phyloP scores from a whole-genome alignment of 2,888 invertebrate species.

The Leucophenga maculata region DNA sequence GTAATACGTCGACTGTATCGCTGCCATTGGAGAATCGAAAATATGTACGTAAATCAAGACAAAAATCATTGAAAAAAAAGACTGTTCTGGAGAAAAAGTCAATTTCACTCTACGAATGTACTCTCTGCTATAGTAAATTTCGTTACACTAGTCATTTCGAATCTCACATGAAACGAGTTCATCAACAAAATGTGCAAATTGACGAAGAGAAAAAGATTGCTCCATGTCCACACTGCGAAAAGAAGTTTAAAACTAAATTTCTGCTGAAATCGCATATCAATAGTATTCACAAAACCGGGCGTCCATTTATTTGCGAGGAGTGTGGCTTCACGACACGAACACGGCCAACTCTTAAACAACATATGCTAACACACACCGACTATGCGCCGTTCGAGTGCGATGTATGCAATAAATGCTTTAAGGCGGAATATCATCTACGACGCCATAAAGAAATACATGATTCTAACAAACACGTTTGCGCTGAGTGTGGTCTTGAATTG shows the following conservation, averaged over 20 bases:
- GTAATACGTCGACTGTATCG: background rate
- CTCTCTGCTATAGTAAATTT: constrained; percentile 41
- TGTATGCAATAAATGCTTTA: constrained; percentile 71
- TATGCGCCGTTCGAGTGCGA: constrained; percentile 73
- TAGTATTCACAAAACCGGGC: constrained; percentile 67
- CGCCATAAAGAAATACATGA: constrained; percentile 68
- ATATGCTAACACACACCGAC: constrained; percentile 74
- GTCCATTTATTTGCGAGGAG: constrained; percentile 73
- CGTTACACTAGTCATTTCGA: constrained; percentile 38
- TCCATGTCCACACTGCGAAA: constrained; percentile 54
- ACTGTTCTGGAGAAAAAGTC: background rate
- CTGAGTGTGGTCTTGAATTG: constrained; percentile 66
- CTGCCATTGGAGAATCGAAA: too few relatives aligned
- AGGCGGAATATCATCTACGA: constrained; percentile 65
- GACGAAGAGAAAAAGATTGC: background rate
- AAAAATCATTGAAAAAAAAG: background rate
- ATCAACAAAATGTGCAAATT: constrained; percentile 27
- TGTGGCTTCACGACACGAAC: constrained; percentile 73
- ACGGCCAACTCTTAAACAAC: constrained; percentile 73
- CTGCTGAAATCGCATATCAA: constrained; percentile 61
- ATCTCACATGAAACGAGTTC: constrained; percentile 50
- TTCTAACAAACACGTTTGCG: constrained; percentile 67
- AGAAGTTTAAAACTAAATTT: constrained; percentile 59
- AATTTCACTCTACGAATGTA: constrained; percentile 27
- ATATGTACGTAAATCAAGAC: background rate